Conservation (phyloP, 2,113 vertebrate genomes). For the Pongo abelii region DNA sequence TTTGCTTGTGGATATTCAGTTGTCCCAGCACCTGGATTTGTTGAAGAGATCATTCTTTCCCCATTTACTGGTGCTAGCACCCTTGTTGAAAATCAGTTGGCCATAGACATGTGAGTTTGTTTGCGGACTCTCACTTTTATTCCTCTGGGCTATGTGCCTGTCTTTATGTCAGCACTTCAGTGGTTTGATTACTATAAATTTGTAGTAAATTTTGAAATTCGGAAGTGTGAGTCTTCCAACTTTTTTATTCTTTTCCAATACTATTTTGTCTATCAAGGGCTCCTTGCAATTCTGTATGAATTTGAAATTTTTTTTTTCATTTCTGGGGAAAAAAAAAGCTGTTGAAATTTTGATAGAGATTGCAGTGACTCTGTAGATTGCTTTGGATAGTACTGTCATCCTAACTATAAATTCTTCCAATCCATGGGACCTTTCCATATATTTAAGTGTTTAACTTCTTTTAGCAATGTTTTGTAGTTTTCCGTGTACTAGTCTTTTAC, state of each 20-base stretch:
- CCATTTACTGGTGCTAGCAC: neutral
- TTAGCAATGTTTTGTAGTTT: neutral
- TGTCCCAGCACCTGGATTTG: neutral
- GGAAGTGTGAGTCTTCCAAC: neutral
- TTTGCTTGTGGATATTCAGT: neutral
- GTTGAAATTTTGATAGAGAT: neutral
- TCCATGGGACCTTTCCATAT: neutral
- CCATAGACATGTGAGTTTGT: neutral
- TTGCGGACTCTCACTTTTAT: neutral
- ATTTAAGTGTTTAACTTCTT: neutral
- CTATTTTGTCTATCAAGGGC: neutral
- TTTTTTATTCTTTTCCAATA: neutral
- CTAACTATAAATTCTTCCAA: neutral
- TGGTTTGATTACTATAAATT: neutral
- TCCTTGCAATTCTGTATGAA: neutral
- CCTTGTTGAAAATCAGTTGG: neutral
- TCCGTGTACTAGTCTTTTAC: neutral
- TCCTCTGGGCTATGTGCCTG: neutral
- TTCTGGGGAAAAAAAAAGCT: neutral
- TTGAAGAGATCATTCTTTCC: neutral
- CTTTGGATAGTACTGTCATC: neutral
- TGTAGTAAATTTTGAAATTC: slow-evolving; percentile 1
- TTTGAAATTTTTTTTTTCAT: neutral
- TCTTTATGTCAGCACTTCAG: neutral
- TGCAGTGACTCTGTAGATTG: neutral